Conservation (phyloP, 2,888 invertebrate genomes). For the Zonitis immaculata region DNA sequence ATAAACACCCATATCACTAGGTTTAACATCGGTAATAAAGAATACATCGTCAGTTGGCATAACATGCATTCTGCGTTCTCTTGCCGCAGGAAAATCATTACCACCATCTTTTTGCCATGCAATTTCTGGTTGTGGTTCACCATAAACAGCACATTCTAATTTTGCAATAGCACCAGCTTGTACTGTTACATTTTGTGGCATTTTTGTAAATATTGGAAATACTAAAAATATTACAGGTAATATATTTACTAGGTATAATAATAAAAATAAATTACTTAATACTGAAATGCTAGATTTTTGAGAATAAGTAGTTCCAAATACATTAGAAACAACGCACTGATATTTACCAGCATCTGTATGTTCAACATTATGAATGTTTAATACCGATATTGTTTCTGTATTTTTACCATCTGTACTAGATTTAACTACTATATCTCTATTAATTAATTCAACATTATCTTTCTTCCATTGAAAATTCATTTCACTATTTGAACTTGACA, state of each 20-base stretch:
- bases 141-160: conserved; percentile 86
- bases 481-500: conserved; percentile 69
- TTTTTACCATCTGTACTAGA: conserved; percentile 53
- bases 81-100: conserved; percentile 90
- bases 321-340: conserved; percentile 88
- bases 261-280: conserved; percentile 66
- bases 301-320: conserved; percentile 86
- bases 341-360: conserved; percentile 82
- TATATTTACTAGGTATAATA: too few species aligned
- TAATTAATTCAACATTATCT: conserved; percentile 64
- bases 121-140: conserved; percentile 84
- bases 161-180: conserved; percentile 81
- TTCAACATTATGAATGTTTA: conserved; percentile 71
- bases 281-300: conserved; percentile 81
- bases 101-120: conserved; percentile 91
- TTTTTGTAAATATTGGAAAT: conserved; percentile 80
- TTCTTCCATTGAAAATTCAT: conserved; percentile 85
- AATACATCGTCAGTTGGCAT: conserved; percentile 88
- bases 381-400: conserved; percentile 64
- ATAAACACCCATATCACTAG: conserved; percentile 85
- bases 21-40: conserved; percentile 87
- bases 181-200: conserved; percentile 78
- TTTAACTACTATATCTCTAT: conserved; percentile 33
- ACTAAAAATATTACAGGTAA: conserved; percentile 53
- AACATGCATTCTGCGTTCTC: conserved; percentile 88